Evolutionary conservation across 2,113 vertebrate genomes (phyloP).

Genomic region (Sprattus sprattus): DNA sequence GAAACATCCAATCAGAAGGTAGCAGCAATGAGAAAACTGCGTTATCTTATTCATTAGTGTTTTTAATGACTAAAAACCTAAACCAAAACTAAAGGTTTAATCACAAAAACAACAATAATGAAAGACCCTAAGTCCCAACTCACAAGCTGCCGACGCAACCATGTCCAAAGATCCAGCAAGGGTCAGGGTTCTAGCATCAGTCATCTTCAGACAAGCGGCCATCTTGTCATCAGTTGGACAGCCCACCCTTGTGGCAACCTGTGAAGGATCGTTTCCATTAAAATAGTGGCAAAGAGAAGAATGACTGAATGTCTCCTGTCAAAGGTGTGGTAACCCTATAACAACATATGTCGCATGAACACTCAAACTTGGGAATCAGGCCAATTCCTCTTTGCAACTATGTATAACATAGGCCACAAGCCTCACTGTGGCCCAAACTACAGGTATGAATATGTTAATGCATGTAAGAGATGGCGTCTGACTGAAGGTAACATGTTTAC

Average conservation of each 20-base stretch:
- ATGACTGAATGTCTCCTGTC: neutral
- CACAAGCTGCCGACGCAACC: conserved; percentile 60
- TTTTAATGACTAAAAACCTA: too few species aligned
- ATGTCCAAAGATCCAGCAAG: conserved; percentile 73
- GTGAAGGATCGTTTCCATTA: conserved; percentile 1
- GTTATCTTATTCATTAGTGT: too few species aligned
- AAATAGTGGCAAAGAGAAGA: neutral
- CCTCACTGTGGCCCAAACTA: too few species aligned
- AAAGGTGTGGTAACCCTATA: too few species aligned
- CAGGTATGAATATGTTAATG: too few species aligned
- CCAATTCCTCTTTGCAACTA: too few species aligned
- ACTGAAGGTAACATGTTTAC: conserved; percentile 55
- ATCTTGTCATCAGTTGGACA: conserved; percentile 75
- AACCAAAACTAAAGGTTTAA: too few species aligned
- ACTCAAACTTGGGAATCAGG: neutral
- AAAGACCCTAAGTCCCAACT: neutral
- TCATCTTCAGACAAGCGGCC: conserved; percentile 76
- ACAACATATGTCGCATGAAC: too few species aligned
- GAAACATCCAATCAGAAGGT: neutral
- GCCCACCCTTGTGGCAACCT: conserved; percentile 81
- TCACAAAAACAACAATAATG: too few species aligned
- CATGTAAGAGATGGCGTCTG: too few species aligned
- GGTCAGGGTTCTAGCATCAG: conserved; percentile 72
- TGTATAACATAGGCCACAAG: too few species aligned
- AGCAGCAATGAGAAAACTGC: neutral